phyloP scores from a whole-genome alignment of 2,113 vertebrate species.

The Acrocephalus arundinaceus region DNA sequence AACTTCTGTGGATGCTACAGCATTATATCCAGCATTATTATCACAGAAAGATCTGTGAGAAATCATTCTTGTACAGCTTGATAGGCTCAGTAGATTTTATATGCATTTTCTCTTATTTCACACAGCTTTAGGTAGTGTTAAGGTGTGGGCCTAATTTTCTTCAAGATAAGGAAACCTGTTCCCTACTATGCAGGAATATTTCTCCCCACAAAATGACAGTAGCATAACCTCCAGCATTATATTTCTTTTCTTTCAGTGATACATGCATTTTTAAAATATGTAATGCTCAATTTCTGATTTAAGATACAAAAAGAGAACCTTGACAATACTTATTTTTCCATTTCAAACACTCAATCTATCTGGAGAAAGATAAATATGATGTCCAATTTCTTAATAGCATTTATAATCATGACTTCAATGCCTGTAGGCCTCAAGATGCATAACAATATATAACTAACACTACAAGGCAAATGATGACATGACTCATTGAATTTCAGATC shows the following conservation, averaged over 20 bases:
- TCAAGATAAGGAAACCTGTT: background rate
- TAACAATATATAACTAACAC: background rate
- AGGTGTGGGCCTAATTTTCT: background rate
- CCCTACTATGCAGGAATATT: background rate
- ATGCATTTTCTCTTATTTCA: background rate
- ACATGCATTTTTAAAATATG: background rate
- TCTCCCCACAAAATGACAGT: accelerated
- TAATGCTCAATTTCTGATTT: background rate
- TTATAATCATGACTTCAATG: background rate
- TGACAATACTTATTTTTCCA: background rate
- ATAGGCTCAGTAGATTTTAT: background rate
- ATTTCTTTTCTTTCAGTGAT: background rate
- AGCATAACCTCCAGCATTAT: background rate
- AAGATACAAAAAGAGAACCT: background rate
- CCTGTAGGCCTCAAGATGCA: background rate
- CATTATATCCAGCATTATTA: background rate
- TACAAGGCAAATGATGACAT: background rate
- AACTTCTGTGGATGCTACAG: background rate
- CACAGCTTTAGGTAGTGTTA: background rate
- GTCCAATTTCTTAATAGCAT: background rate
- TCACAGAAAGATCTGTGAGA: background rate
- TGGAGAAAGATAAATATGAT: background rate
- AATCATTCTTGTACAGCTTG: background rate
- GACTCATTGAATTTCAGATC: background rate
- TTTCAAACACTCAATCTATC: background rate